Percentiles rank a stretch among this genome's conserved stretches.
These are phyloP conservation scores for Ferdinandea cuprea DNA, from an alignment of 2,888 invertebrate genomes.

Conservation along the genomic window DNA sequence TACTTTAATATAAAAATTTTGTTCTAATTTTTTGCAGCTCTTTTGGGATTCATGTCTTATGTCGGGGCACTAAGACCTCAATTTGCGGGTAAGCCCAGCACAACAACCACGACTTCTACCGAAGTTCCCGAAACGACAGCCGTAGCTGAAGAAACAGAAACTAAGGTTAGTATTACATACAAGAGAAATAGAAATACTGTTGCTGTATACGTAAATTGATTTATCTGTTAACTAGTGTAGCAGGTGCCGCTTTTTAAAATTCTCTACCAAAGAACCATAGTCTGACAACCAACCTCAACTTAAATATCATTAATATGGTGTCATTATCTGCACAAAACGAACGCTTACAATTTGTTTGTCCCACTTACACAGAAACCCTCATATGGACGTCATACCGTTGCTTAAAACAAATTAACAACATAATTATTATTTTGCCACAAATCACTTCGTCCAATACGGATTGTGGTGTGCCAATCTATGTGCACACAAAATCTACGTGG, in stretches of 20 bases:
- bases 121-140: conserved; percentile 75
- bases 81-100: conserved; percentile 83
- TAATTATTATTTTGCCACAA: conserved; percentile 33
- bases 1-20: conserved; percentile 4
- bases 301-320: not conserved
- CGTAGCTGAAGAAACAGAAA: conserved; percentile 76
- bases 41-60: conserved; percentile 84
- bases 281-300: conserved; percentile 4
- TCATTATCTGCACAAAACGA: conserved; percentile 26
- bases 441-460: conserved; percentile 24
- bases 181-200: no score
- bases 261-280: not conserved
- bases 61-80: conserved; percentile 84
- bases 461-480: conserved; percentile 22
- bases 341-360: conserved; percentile 40
- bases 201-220: not conserved
- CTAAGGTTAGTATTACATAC: conserved; percentile 66
- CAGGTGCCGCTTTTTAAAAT: conserved; percentile 16
- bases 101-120: conserved; percentile 83
- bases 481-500: conserved; percentile 24
- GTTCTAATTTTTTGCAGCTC: conserved; percentile 78
- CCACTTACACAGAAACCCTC: conserved; percentile 70
- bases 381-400: conserved; percentile 62
- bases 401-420: conserved; percentile 58
- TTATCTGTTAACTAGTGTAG: conserved; percentile 29